Base-by-base conservation (phyloP, 23 tunicate species). In the Aplidium turbinatum region DNA sequence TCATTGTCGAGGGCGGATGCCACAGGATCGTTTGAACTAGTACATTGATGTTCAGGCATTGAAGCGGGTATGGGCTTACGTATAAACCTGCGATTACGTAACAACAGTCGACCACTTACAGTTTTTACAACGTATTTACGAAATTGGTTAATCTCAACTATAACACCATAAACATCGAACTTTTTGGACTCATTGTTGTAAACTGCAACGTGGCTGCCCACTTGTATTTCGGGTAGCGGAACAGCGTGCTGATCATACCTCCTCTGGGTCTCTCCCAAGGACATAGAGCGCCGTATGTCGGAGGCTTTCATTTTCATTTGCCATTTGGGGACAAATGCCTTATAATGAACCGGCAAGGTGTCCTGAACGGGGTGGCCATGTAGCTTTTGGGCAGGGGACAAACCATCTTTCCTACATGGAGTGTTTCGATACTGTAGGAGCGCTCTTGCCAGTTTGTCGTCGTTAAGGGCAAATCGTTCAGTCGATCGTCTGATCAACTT, bases 281-380 rank as follows among this genome's bases (percentile, higher is more conserved):
- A 11, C 21, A n/a, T 54, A 4, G 60, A 54, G n/a, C 60, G 35
- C 36, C 20, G 27, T 5, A 4, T 25, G 11, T 61, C 68, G 7
- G 4, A 26, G 6, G 7, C 38, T 61, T 9, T 5, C 35, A 29
- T 26, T n/a, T 61, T 61, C 22, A 9, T 26, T 29, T 61, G 68
- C 68, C 68, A 61, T 61, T 61, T 9, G 35, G 39, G 39, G 20
- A 25, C 19, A 25, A 25, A 61, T 11, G 16, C 39, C 11, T n/a
- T 11, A n/a, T 61, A 6, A 32, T 61, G 68, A 6, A 61, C 36
- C 35, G 36, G 68, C 6, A 61, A 7, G 30, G 68, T 61, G 20
- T 61, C 68, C 39, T 61, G 68, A 26, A 61, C 68, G 30, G 68
- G 68, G 30, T 61, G 36, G 36, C 68, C 39, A 61, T 25, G 30